Evolutionary conservation across 2,888 invertebrate genomes (phyloP), one percentile per base, ranked within the genome.

Genomic region (Meghimatium bilineatum): DNA sequence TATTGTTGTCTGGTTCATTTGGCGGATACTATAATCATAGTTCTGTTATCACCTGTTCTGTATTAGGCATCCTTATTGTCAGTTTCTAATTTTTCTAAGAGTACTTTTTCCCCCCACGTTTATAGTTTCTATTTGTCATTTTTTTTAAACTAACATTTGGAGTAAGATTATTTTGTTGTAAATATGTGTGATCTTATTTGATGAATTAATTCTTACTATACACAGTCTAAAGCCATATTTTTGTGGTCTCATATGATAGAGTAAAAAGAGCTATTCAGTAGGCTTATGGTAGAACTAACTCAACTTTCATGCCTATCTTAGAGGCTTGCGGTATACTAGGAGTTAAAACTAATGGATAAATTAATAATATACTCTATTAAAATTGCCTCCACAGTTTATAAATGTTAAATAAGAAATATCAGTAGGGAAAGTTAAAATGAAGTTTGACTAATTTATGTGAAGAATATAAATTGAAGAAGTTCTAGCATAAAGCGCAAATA

Each of bases 1-100:
- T 67, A 82, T 69, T 76, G 76, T 82, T 66, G 82, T 76, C 76
- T 82, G 63, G 72, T 75, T 66, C 49, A 75, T 75, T 72, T 82
- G 36, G 44, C 63, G n/a, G 82, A 52, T 69, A 75, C 66, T 56
- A 36, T 63, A 63, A 63, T 74, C 38, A 52, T 67, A 34, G 20
- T 76, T 52, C 38, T 60, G 52, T 80, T 76, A 67, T 56, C 69
- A 80, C 67, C 76, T 69, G 56, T 63, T 72, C 56, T 38, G 36
- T 80, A 56, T 80, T 80, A 67, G 71, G n/a, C 71, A 29, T 83
- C 44, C 34, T 36, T 32, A 29, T 83, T 83, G 63, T 78, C 76
- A 26, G 29, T 34, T 69, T 82, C 67, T 26, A 20, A 26, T 75
- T 82, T 66, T 78, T 36, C 38, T 38, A n/a, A 63, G 44, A 38